phyloP scores from a whole-genome alignment of 2,797 vertebrate genomes.

The Chelon labrosus region DNA sequence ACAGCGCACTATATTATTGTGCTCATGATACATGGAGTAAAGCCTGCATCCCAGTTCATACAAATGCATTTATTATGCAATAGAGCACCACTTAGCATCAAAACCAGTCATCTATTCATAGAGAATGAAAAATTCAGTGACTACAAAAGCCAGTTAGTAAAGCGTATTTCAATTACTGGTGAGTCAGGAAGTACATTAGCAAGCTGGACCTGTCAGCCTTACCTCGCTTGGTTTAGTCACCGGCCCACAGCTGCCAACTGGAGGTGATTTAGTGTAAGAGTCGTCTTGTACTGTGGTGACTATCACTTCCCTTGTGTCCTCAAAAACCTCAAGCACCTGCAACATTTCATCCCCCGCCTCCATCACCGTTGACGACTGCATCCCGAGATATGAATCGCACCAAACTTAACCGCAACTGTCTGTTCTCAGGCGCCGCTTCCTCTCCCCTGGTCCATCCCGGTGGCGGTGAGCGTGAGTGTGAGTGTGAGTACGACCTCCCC shows the following conservation, averaged over 20 bases:
- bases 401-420: constrained; percentile 32
- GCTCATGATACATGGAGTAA: no score
- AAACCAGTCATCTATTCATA: constrained; percentile 3
- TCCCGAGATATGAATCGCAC: constrained; percentile 8
- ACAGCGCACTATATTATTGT: background rate
- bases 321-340: constrained; percentile 67
- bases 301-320: constrained; percentile 61
- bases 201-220: constrained; percentile 7
- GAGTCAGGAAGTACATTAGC: background rate
- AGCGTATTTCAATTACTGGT: background rate
- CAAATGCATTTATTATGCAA: constrained; percentile 2
- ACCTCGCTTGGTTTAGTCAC: constrained; percentile 71
- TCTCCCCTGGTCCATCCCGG: constrained; percentile 28
- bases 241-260: constrained; percentile 37
- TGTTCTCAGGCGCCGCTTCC: constrained; percentile 4
- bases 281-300: constrained; percentile 62
- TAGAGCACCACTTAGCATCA: constrained; percentile 10
- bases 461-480: constrained; percentile 6
- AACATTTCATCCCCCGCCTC: constrained; percentile 58
- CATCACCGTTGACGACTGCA: constrained; percentile 47
- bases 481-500: constrained; percentile 49
- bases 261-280: constrained; percentile 34
- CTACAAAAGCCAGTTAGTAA: background rate
- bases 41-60: constrained; percentile 5
- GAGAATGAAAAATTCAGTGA: background rate